Conservation (phyloP, 2,888 invertebrate genomes). For the Acrocyrtus sp. region DNA sequence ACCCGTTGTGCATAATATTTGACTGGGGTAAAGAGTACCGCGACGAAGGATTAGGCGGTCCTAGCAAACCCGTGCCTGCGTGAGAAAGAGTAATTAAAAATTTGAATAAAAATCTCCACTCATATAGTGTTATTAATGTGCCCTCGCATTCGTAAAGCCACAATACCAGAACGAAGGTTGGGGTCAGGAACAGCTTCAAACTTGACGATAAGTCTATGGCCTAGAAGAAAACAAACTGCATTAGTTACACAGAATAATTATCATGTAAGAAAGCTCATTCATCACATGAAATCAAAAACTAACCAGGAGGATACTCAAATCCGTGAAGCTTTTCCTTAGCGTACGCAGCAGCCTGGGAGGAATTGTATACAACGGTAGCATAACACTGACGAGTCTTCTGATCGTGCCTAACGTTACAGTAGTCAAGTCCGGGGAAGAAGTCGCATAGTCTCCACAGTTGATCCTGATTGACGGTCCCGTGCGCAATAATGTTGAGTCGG, state of each 20-base stretch:
- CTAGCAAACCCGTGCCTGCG: constrained; percentile 57
- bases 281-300: not conserved
- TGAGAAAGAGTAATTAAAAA: no score
- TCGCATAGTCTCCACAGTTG: constrained; percentile 87
- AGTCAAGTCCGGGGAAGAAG: constrained; percentile 79
- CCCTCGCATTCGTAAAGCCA: no score
- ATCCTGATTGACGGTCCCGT: constrained; percentile 76
- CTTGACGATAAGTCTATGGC: constrained; percentile 78
- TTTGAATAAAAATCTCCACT: no score
- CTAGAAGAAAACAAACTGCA: not conserved
- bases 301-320: constrained; percentile 90
- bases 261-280: no score
- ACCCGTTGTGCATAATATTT: constrained; percentile 58
- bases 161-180: constrained; percentile 54
- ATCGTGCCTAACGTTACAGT: constrained; percentile 68
- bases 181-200: constrained; percentile 68
- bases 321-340: constrained; percentile 88
- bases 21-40: constrained; percentile 52
- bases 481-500: constrained; percentile 78
- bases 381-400: constrained; percentile 65
- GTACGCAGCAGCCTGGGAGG: constrained; percentile 77
- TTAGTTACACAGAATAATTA: not conserved
- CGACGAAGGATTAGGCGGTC: constrained; percentile 55
- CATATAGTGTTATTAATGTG: no score
- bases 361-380: constrained; percentile 78